Evolutionary conservation across 2,888 invertebrate species (phyloP), one percentile per base, ranked within the genome.

Genomic region (Hirudinaria manillensis): DNA sequence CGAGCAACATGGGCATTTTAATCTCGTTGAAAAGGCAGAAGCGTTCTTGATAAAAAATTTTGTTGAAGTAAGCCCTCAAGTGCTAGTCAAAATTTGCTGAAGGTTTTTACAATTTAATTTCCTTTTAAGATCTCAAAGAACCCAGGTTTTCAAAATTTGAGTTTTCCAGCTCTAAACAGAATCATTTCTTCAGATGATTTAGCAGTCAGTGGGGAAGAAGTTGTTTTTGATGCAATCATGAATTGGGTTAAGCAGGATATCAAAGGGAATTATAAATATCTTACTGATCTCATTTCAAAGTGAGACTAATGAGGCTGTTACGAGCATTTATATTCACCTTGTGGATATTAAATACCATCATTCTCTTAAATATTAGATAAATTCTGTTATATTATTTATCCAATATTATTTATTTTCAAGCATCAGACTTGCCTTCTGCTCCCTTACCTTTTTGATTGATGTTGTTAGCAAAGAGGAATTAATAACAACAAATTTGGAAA

Each of bases 151-250:
- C 10, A n/a, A 61, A 78, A 80, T 6, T 81, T 86, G 77, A 77
- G 81, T 4, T 77, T 78, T 38, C 79, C 79, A 24, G 81, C 83
- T 70, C 77, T 86, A n/a, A 81, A 82, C 29, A 77, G 75, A 7
- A 80, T 86, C 72, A 81, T 86, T 13, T 68, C 80, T n/a, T 83
- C 83, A 0, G 70, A 76, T 7, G 81, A 83, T 70, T 79, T 84
- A 19, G 82, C 83, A 75, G 82, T 84, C 3, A 78, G 80, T 16
- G 80, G 79, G 56, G 85, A 85, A 75, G 78, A 78, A 27, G 80
- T 82, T 72, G 83, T 83, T 7, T 87, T 84, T 80, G 86, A 87
- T 74, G 83, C 86, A 19, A 82, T 86, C 13, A 82, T 86, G 77
- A 79, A 79, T 34, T 87, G 87, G 87, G 80, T 87, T 24, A 82